Base-by-base conservation (phyloP, 1,140 invertebrate species). In the Eriocheir sinensis region DNA sequence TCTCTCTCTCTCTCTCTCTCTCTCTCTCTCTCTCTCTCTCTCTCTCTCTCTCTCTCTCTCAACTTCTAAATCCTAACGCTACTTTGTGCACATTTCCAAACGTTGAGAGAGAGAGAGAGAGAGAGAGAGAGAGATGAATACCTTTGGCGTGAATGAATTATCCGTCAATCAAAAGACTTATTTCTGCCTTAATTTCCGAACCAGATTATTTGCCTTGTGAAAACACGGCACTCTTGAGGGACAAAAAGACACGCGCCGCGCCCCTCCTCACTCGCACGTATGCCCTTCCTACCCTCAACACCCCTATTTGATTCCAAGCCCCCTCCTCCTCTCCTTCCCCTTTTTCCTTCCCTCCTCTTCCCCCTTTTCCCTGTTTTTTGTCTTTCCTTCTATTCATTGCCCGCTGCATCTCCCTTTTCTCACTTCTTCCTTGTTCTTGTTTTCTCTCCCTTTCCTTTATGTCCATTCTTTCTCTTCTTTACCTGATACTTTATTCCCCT, bases 161-260 rank as follows among this genome's bases (percentile, higher is more conserved):
- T 93, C 92, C 80, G 88, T 85, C 92, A 93, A 93, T 93, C 92
- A 93, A 32, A 30, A 93, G 81, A 88, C 92, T 93, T 93, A 93
- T 93, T 93, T 93, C 92, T 88, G 53, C 81, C 44, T 48, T 93
- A 93, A 93, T 93, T 93, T 93, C 92, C 92, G 92, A 93, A 88
- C 85, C 86, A 88, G n/a, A n/a, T n/a, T 48, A 93, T 93, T 93
- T 93, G 48, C 81, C 92, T 88, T 93, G 92, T 93, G 83, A 88
- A 93, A 93, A 93, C 92, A 93, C n/a, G n/a, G n/a, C n/a, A n/a
- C n/a, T n/a, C n/a, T 93, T 83, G 88, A 15, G 30, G 88, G 40
- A 32, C 6, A 32, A 0, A 3, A 27, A 15, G 27, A 0, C 36
- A 36, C 36, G 15, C 34, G 89, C 21, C 27, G 89, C 27, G 3